These are phyloP conservation scores for Tipula helvola DNA, from an alignment of 2,888 invertebrate genomes.

Conservation along the genomic window DNA sequence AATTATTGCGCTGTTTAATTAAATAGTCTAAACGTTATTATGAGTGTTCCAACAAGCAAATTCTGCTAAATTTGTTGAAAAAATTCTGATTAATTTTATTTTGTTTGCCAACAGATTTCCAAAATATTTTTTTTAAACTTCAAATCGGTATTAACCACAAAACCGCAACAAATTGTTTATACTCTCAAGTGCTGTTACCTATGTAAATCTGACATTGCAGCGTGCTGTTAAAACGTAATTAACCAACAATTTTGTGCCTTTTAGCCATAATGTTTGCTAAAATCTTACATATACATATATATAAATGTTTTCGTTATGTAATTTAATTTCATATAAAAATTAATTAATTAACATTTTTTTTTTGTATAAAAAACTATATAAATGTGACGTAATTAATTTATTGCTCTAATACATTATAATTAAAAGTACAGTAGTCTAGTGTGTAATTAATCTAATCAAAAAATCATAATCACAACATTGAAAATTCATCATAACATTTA, in stretches of 20 bases:
- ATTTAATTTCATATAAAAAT: neutral
- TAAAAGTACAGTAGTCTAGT: neutral
- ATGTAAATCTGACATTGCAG: neutral
- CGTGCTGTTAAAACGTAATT: neutral
- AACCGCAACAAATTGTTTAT: neutral
- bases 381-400: neutral
- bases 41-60: too few relatives aligned
- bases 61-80: too few relatives aligned
- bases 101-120: too few relatives aligned
- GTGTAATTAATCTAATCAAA: neutral
- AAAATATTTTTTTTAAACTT: too few relatives aligned
- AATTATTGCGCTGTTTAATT: too few relatives aligned
- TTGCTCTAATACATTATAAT: neutral
- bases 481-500: neutral
- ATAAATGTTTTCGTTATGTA: neutral
- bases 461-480: neutral
- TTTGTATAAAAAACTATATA: neutral
- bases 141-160: too few relatives aligned
- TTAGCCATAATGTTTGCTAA: neutral
- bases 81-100: too few relatives aligned
- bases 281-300: neutral
- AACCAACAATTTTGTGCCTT: neutral
- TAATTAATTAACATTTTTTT: neutral
- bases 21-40: too few relatives aligned
- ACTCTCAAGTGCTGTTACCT: neutral